Evolutionary conservation across 2,113 vertebrate species (phyloP).

Genomic region (Tachysurus fulvidraco): DNA sequence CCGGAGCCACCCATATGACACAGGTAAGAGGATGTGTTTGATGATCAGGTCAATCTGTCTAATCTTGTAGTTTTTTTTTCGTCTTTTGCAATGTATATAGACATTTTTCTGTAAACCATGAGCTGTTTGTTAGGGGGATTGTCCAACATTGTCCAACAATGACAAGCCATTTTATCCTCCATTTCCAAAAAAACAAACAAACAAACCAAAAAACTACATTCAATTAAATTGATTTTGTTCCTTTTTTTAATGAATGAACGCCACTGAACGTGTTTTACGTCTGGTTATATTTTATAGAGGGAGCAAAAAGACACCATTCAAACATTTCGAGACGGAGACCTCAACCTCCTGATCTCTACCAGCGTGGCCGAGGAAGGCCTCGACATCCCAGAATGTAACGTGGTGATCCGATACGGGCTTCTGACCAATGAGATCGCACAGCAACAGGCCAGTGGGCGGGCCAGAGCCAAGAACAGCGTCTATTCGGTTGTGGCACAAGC

Average conservation of each 20-base stretch:
- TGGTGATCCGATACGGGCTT: conserved; percentile 90
- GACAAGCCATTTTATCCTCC: background rate
- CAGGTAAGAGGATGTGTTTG: conserved; percentile 73
- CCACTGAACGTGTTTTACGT: background rate
- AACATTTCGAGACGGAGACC: conserved; percentile 71
- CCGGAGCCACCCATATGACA: conserved; percentile 81
- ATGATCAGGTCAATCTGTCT: background rate
- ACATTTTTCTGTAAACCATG: background rate
- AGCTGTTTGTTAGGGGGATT: background rate
- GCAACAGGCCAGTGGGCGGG: conserved; percentile 87
- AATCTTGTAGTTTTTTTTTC: background rate
- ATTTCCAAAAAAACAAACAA: background rate
- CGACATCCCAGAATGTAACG: conserved; percentile 85
- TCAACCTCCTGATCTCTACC: conserved; percentile 91
- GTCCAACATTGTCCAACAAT: background rate
- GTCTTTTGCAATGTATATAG: background rate
- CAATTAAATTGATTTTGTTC: background rate
- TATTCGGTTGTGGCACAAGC: conserved; percentile 82
- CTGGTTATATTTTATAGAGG: conserved; percentile 55
- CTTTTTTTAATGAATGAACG: background rate
- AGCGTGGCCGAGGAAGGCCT: conserved; percentile 91
- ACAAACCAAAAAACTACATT: background rate
- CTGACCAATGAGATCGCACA: conserved; percentile 94
- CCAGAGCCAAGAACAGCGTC: conserved; percentile 78
- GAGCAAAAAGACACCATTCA: conserved; percentile 79